These are phyloP conservation scores for Venturia canescens DNA, from an alignment of 1,140 invertebrate genomes.

Conservation along the genomic window DNA sequence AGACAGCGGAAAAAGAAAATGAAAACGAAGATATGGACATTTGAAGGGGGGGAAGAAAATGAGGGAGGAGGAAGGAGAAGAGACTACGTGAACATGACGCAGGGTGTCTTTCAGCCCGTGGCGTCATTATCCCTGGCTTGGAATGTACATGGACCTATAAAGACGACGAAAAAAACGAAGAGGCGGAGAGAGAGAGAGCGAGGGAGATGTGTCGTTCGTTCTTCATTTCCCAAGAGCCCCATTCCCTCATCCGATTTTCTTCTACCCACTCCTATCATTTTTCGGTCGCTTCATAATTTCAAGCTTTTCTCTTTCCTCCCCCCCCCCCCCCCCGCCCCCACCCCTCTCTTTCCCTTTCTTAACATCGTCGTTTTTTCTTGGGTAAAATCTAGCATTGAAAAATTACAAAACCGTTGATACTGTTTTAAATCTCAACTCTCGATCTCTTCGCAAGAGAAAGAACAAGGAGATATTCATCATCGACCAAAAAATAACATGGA, in stretches of 20 bases:
- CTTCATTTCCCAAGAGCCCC: constrained; percentile 70
- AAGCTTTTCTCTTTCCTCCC: neutral
- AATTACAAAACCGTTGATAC: constrained; percentile 10
- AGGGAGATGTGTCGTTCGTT: constrained; percentile 56
- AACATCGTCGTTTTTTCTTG: constrained; percentile 2
- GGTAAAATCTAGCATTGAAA: constrained; percentile 10
- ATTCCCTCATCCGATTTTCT: constrained; percentile 55
- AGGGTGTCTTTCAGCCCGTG: constrained; percentile 38
- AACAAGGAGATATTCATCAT: neutral
- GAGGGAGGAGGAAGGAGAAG: constrained; percentile 29
- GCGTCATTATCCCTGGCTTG: constrained; percentile 38
- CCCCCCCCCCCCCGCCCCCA: neutral
- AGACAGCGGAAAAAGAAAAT: neutral
- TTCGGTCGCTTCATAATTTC: constrained; percentile 28
- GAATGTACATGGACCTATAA: constrained; percentile 31
- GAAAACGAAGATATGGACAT: neutral
- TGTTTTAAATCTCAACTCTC: neutral
- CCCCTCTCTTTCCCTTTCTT: constrained; percentile 42
- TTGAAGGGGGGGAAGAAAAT: neutral
- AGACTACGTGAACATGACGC: constrained; percentile 58
- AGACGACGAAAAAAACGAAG: neutral
- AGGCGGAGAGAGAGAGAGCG: neutral
- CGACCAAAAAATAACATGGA: neutral
- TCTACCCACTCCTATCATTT: constrained; percentile 26
- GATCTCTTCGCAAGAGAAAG: neutral